Percentiles rank a stretch among this genome's conserved stretches.
These are phyloP conservation scores for Metacarcinus magister DNA, from an alignment of 2,888 invertebrate species.

Conservation along the genomic window DNA sequence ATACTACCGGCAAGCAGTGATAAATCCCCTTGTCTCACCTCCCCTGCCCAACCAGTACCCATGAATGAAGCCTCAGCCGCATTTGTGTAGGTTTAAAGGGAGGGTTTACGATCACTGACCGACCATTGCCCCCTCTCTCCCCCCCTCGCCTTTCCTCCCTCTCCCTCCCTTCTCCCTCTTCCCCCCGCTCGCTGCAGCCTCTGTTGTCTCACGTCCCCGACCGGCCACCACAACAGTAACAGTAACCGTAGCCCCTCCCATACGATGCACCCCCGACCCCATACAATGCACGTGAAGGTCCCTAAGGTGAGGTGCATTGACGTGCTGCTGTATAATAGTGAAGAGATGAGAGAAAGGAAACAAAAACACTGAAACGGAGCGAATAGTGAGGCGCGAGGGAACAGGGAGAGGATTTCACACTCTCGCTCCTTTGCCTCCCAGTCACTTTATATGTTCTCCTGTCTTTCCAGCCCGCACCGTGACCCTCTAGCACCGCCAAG, in stretches of 20 bases:
- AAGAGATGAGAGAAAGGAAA: background rate
- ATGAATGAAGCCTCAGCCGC: conserved; percentile 57
- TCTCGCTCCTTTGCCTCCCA: background rate
- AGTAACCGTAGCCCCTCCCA: background rate
- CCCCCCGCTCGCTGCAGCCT: background rate
- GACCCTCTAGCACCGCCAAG: conserved; percentile 51
- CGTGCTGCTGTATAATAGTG: background rate
- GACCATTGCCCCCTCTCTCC: background rate
- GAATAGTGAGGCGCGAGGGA: background rate
- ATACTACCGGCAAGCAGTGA: conserved; percentile 47
- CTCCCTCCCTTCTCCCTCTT: background rate
- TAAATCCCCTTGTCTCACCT: conserved; percentile 64
- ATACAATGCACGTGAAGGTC: conserved; percentile 14
- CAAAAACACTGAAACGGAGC: background rate
- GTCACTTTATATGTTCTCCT: background rate
- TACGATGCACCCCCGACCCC: background rate
- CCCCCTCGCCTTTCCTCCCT: background rate
- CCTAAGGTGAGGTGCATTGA: background rate
- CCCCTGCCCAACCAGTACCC: conserved; percentile 53
- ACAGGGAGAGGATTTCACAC: background rate
- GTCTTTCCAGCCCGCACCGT: conserved; percentile 43
- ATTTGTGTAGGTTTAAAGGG: conserved; percentile 47
- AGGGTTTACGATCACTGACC: conserved; percentile 6
- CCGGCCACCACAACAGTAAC: conserved; percentile 35
- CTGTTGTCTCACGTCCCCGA: conserved; percentile 16